These are phyloP conservation scores for Molanna angustata DNA, from an alignment of 2,888 invertebrate genomes.

Conservation along the genomic window DNA sequence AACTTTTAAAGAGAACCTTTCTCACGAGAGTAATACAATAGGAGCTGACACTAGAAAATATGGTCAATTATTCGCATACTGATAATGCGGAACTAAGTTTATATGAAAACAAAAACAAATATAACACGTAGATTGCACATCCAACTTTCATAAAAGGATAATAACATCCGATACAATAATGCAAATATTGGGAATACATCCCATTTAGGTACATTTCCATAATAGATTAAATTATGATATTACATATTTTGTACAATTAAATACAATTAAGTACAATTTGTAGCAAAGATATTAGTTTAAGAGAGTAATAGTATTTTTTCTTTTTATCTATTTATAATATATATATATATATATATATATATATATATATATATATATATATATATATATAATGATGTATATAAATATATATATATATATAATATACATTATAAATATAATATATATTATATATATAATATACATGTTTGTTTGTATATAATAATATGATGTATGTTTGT, in stretches of 20 bases:
- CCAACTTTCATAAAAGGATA: neutral
- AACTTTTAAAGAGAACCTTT: no score
- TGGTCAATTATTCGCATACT: conserved; percentile 17
- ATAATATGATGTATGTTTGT: conserved; percentile 13
- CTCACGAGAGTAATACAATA: no score
- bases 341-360: conserved; percentile 20
- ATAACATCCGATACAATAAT: neutral
- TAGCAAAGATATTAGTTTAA: conserved; percentile 61
- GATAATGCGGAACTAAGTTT: neutral
- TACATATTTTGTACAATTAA: conserved; percentile 70
- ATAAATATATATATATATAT: no score
- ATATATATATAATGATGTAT: no score
- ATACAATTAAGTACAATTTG: conserved; percentile 68
- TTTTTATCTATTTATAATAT: conserved; percentile 41
- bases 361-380: conserved; percentile 10
- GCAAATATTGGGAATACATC: neutral
- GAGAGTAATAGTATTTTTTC: conserved; percentile 56
- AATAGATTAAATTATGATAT: conserved; percentile 44
- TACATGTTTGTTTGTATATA: conserved; percentile 25
- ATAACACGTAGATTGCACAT: neutral
- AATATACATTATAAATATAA: no score
- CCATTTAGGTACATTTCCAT: neutral
- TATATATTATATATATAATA: no score
- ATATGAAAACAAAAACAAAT: neutral
- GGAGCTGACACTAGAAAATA: no score